These are phyloP conservation scores for Serinus canaria DNA, from an alignment of 2,113 vertebrate genomes.

Conservation along the genomic window DNA sequence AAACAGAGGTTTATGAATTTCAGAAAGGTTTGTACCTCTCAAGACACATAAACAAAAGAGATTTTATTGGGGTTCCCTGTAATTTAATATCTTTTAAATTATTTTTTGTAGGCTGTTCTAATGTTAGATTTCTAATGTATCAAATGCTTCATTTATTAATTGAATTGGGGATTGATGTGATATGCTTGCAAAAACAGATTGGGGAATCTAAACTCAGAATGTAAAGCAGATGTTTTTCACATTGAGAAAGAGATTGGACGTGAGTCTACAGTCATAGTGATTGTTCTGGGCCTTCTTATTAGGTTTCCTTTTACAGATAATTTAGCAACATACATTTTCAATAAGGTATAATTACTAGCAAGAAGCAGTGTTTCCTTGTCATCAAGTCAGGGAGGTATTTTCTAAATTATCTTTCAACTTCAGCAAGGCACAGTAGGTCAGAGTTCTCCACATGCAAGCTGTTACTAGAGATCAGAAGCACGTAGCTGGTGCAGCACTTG, in stretches of 20 bases:
- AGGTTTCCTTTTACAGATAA: neutral
- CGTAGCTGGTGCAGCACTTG: neutral
- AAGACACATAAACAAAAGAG: accelerated
- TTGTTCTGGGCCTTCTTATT: neutral
- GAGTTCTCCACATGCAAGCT: neutral
- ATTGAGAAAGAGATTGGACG: neutral
- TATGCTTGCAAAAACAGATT: neutral
- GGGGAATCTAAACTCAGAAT: neutral
- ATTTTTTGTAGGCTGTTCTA: neutral
- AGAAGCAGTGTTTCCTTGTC: neutral
- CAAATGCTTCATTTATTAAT: neutral
- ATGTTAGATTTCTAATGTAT: neutral
- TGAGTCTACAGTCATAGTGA: neutral
- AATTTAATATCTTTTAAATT: neutral
- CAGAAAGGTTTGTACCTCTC: neutral
- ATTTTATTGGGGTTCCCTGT: neutral
- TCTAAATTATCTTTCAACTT: neutral
- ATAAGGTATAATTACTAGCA: neutral
- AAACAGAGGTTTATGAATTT: neutral
- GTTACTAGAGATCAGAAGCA: neutral
- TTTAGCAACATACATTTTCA: neutral
- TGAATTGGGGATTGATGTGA: neutral
- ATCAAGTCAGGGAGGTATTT: neutral
- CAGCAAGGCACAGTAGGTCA: neutral
- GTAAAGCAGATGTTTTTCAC: neutral